Evolutionary conservation across 2,113 vertebrate genomes (phyloP).

Genomic region (Trogon melanurus): DNA sequence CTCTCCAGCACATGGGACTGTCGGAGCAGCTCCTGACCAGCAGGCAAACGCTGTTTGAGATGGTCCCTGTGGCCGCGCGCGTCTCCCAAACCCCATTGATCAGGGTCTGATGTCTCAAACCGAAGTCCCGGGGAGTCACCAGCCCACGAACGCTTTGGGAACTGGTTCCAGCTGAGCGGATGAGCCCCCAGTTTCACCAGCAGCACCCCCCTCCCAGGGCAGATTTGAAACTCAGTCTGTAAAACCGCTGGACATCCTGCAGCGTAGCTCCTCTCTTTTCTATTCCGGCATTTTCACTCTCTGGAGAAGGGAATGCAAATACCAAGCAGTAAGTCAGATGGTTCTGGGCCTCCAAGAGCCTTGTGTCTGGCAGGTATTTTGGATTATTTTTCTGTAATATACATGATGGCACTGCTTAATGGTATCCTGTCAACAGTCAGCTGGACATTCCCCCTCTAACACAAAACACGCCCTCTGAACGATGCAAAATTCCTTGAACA

Average conservation of each 20-base stretch:
- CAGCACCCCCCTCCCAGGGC: accelerated
- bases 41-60: accelerated
- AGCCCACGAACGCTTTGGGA: accelerated
- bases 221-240: neutral
- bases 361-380: neutral
- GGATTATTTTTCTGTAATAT: neutral
- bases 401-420: neutral
- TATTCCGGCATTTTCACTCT: neutral
- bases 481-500: neutral
- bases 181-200: neutral
- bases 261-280: neutral
- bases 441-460: neutral
- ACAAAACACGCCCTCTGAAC: neutral
- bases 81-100: neutral
- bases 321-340: neutral
- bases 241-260: neutral
- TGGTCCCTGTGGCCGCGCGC: accelerated
- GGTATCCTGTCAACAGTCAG: neutral
- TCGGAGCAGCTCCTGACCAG: accelerated
- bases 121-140: neutral
- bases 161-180: neutral
- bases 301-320: neutral
- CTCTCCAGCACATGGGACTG: neutral
- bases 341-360: neutral
- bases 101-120: neutral